Conservation (phyloP, 2,888 invertebrate species). For the Acanthopleura granulata region DNA sequence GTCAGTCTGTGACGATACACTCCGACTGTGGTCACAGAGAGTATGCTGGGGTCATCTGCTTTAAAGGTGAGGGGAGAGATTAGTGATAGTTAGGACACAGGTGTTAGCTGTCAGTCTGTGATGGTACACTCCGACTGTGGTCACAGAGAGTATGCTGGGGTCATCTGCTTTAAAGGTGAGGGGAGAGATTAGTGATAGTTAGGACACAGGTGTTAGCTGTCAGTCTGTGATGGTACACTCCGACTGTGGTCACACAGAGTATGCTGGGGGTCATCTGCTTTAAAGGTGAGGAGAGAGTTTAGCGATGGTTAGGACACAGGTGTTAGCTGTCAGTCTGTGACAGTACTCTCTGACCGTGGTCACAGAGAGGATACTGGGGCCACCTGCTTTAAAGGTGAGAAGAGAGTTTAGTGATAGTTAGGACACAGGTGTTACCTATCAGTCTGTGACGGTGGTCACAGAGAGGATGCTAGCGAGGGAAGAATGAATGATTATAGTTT, state of each 20-base stretch:
- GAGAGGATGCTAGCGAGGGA: background rate
- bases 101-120: too few species aligned
- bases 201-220: background rate
- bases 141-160: background rate
- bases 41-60: too few species aligned
- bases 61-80: too few species aligned
- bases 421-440: too few species aligned
- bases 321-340: background rate
- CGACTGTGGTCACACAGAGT: background rate
- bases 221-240: conserved; percentile 72
- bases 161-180: too few species aligned
- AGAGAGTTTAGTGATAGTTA: too few species aligned
- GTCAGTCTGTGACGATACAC: background rate
- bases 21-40: background rate
- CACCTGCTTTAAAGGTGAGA: too few species aligned
- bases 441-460: background rate
- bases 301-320: background rate
- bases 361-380: too few species aligned
- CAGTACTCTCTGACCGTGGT: background rate
- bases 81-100: too few species aligned
- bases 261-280: conserved; percentile 10
- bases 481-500: too few species aligned
- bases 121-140: background rate
- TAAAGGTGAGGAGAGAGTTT: background rate
- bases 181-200: too few species aligned